Evolutionary conservation across 2,888 invertebrate species (phyloP), one percentile per base, ranked within the genome.

Genomic region (Chironomus riparius): DNA sequence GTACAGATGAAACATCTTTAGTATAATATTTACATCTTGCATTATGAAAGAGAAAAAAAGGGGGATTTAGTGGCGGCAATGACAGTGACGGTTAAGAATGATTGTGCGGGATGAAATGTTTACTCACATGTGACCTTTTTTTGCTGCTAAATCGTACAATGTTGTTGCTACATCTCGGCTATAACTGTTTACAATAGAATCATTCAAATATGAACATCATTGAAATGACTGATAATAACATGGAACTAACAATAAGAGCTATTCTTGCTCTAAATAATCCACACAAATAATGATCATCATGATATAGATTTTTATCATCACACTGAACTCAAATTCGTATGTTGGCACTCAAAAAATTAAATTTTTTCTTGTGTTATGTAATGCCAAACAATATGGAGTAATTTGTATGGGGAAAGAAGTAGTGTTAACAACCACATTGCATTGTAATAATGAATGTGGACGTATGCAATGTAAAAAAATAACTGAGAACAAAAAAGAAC

Each of bases 101-200:
- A 24, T 65, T 65, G 65, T 24, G 65, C 22, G 65, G 65, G 65
- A 56, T n/a, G 18, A 24, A 65, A 70, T 70, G 70, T 70, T 70
- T 47, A 18, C 48, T 70, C 70, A 70, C 18, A 70, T 70, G 70
- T 47, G 70, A 70, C 70, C 70, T 65, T 22, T 65, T 65, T 65
- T 65, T 24, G 2, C 2, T 21, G 10, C 22, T 21, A 24, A 65
- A 18, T 5, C n/a, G n/a, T 18, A 56, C 15, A 56, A 18, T 18
- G 56, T 56, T 10, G 38, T 38, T 38, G 38, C 7, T 38, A 38
- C 38, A 38, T 38, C 38, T 38, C 10, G 7, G 28, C 22, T 28
- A 28, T 62, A 4, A 7, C 3, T 38, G 38, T 22, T 38, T 21
- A 70, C 47, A 70, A 70, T 70, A 21, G 21, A 70, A 70, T 47